Base-by-base conservation (phyloP, 2,888 invertebrate species). In the Subacronicta megacephala region DNA sequence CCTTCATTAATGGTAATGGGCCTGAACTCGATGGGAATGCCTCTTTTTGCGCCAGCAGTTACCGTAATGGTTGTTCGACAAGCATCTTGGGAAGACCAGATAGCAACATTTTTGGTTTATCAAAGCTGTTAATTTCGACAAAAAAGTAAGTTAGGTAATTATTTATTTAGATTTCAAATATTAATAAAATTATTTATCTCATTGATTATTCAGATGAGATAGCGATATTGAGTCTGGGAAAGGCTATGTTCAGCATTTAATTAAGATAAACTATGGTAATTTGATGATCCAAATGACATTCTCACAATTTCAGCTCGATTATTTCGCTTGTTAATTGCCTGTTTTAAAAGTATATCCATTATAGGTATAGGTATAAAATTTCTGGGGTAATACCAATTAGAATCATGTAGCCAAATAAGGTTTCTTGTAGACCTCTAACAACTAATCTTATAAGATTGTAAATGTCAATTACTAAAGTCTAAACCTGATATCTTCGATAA, bases 1-100 rank as follows among this genome's bases (percentile, higher is more conserved):
- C 87, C 87, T 89, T 89, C 87, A 90, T 90, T 92, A 91, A 90
- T 88, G 84, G 85, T 92, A 93, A 92, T 90, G 85, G 85, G 82
- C 75, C 82, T 88, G 87, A 89, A 88, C 87, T 83, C 77, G 86
- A 84, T 86, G 90, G 85, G 88, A 90, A 90, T 88, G 81, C 82
- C 83, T 83, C 85, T 91, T 92, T 92, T 90, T 91, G 88, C 85
- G 65, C 62, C 74, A 72, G 74, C 78, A 82, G 78, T 78, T 84
- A 81, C 80, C 77, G 80, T 90, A 89, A 91, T 88, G 82, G 82
- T 76, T 87, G 87, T 87, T 81, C 80, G 66, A 88, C 88, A 86
- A 75, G 82, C 75, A 40, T 50, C 60, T 49, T 49, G 52, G 43
- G 50, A 38, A 46, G 17, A 37, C 29, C 72, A 44, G 67, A 59